Evolutionary conservation across 2,113 vertebrate genomes (phyloP).

Genomic region (Spermophilus dauricus): DNA sequence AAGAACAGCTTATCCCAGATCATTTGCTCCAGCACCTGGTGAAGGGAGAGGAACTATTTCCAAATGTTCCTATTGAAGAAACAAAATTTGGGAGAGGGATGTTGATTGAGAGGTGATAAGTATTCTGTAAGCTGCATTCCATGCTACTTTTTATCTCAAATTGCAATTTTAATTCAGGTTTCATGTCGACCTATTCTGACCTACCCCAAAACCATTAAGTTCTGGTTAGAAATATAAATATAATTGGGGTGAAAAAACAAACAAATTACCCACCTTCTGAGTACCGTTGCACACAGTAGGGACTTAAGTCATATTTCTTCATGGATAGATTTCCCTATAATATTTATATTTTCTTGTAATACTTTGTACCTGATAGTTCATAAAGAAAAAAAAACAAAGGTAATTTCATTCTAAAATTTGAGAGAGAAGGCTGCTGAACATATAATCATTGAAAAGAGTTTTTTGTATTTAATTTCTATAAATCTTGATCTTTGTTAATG

Average conservation of each 20-base stretch:
- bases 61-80: background rate
- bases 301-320: background rate
- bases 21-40: background rate
- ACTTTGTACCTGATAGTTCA: background rate
- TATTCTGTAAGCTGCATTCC: background rate
- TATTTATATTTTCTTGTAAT: background rate
- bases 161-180: background rate
- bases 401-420: constrained; percentile 20
- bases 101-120: background rate
- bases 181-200: background rate
- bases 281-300: background rate
- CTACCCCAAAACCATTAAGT: background rate
- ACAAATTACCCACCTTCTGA: background rate
- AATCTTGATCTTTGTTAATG: constrained; percentile 32
- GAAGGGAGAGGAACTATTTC: background rate
- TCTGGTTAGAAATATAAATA: background rate
- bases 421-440: background rate
- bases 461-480: background rate
- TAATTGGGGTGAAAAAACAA: background rate
- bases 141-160: background rate
- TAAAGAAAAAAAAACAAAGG: background rate
- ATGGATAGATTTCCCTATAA: constrained; percentile 17
- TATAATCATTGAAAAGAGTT: background rate
- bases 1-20: background rate
- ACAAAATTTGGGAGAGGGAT: background rate